These are phyloP conservation scores for Atractosteus spatula DNA, from an alignment of 2,113 vertebrate genomes.

Conservation along the genomic window DNA sequence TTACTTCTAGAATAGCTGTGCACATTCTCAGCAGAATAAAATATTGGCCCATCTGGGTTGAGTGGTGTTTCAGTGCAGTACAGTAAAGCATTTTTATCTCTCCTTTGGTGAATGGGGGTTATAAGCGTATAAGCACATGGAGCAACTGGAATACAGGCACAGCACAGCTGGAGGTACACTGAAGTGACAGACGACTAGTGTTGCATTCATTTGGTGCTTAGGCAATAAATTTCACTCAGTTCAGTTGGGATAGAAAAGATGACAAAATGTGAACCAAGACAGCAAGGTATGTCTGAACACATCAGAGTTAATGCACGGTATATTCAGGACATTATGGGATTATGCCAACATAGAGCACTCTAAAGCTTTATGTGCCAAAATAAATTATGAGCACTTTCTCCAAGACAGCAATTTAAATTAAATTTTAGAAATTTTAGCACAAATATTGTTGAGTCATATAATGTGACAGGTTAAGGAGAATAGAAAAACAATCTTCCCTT, in stretches of 20 bases:
- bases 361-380: too few relatives aligned
- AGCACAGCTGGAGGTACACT: too few relatives aligned
- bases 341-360: too few relatives aligned
- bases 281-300: not conserved
- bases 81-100: constrained; percentile 16
- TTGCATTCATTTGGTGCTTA: not conserved
- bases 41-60: not conserved
- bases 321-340: too few relatives aligned
- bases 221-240: not conserved
- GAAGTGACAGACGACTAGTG: not conserved
- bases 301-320: not conserved
- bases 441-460: too few relatives aligned
- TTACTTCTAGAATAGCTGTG: constrained; percentile 5
- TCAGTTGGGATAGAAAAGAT: not conserved
- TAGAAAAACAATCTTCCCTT: too few relatives aligned
- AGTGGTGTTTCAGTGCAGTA: not conserved
- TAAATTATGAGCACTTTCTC: too few relatives aligned
- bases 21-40: constrained; percentile 11
- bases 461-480: too few relatives aligned
- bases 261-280: not conserved
- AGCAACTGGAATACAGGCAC: not conserved
- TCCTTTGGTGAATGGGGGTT: constrained; percentile 4
- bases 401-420: too few relatives aligned
- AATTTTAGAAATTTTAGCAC: too few relatives aligned
- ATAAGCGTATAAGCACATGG: not conserved